Evolutionary conservation across 1,140 invertebrate genomes (phyloP).

Genomic region (Diorhabda elongata): DNA sequence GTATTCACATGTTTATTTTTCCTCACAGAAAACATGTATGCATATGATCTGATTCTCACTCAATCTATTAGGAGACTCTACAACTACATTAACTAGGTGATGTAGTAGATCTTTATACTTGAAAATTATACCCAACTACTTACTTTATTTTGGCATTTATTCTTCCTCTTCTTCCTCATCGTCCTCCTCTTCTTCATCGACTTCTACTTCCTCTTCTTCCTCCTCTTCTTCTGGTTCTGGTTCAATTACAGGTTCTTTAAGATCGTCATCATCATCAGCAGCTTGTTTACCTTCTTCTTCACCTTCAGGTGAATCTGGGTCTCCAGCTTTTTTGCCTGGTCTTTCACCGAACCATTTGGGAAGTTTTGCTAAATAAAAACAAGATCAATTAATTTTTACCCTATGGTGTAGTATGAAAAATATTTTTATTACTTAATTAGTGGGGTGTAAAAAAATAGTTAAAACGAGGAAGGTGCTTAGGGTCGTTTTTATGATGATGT

Average conservation of each 20-base stretch:
- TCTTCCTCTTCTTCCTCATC: slow-evolving; percentile 71
- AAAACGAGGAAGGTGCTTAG: too few relatives aligned
- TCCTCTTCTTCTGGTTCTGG: slow-evolving; percentile 71
- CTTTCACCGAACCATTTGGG: slow-evolving; percentile 92
- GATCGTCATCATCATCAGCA: slow-evolving; percentile 64
- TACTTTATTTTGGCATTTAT: slow-evolving; percentile 40
- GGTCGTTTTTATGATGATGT: too few relatives aligned
- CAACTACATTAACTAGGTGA: too few relatives aligned
- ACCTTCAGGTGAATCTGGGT: slow-evolving; percentile 81
- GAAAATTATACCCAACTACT: too few relatives aligned
- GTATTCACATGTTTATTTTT: too few relatives aligned
- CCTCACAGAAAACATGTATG: too few relatives aligned
- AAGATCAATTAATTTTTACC: not conserved
- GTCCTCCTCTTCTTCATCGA: slow-evolving; percentile 59
- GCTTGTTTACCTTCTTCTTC: slow-evolving; percentile 77
- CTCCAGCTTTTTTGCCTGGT: slow-evolving; percentile 85
- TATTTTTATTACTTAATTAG: too few relatives aligned
- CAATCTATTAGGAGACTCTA: too few relatives aligned
- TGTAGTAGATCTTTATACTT: too few relatives aligned
- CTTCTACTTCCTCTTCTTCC: slow-evolving; percentile 64
- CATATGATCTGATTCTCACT: too few relatives aligned
- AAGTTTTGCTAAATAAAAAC: slow-evolving; percentile 65
- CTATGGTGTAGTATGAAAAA: too few relatives aligned
- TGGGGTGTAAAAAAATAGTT: too few relatives aligned
- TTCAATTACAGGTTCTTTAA: slow-evolving; percentile 61